Base-by-base conservation (phyloP, 2,888 invertebrate genomes). In the Idaea biselata region DNA sequence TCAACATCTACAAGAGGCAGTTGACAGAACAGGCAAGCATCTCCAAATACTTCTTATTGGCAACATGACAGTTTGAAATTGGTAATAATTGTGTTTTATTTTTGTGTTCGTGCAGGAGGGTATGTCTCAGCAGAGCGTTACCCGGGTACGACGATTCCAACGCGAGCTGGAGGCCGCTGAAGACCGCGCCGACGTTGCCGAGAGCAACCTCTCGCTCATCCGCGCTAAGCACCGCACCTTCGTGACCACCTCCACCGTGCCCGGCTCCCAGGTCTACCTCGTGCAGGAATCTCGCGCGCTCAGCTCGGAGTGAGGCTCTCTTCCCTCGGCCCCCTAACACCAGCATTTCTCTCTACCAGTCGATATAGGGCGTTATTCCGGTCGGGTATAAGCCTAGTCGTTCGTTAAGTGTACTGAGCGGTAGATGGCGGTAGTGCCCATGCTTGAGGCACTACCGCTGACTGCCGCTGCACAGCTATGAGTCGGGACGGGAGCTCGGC, bases 171-270 rank as follows among this genome's bases (percentile, higher is more conserved):
- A 99, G 89, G 98, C 99, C 61, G 99, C 99, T 74, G 99, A 99
- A 90, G 98, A 98, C 91, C 97, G 99, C 78, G 98, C 98, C 79
- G 98, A 99, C 82, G 95, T 95, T 78, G 98, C 98, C 78, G 98
- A 99, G 93, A 97, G 97, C 94, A 98, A 97, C 92, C 94, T 99
- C 88, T 96, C 96, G 79, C 94, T 99, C 90, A 98, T 99, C 94
- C 96, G 99, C 83, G 98, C 99, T 93, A 99, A 99, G 94, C 99
- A 99, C 94, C 98, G 99, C 94, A 97, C 98, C 89, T 98, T 98
- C 93, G 98, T 98, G 84, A 98, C 98, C 94, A 97, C 97, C 89
- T 97, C 96, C 89, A 95, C 97, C 78, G 96, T 97, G 81, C 97
- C 97, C 90, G 97, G 97, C 81, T 97, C 97, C 84, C 97, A 97